Evolutionary conservation across 2,113 vertebrate genomes (phyloP), one percentile per base, ranked within the genome.

Genomic region (Coryphaenoides rupestris): DNA sequence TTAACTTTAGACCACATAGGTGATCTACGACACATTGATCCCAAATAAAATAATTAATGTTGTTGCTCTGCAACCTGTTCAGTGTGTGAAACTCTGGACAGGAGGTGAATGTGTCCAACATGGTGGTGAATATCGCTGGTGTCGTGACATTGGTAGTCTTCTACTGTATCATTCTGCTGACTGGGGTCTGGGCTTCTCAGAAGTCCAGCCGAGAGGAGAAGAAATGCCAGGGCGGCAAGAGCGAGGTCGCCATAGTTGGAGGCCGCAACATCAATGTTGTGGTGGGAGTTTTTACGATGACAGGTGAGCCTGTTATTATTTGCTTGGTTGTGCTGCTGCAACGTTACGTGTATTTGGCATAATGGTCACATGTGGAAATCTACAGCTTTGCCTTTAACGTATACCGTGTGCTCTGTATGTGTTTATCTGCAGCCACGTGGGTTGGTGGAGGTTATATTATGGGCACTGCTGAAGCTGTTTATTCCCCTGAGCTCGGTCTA

Each of bases 381-480:
- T n/a, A n/a, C n/a, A n/a, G n/a, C n/a, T n/a, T n/a, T n/a, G n/a
- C n/a, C n/a, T n/a, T n/a, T n/a, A n/a, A n/a, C n/a, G n/a, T n/a
- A n/a, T n/a, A n/a, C n/a, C n/a, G n/a, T n/a, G n/a, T n/a, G n/a
- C n/a, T n/a, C n/a, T n/a, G n/a, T 66, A 28, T 58, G 12, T 19
- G 66, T 70, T 55, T 65, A 17, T 65, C 77, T 74, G 21, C 55
- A 94, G 92, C 93, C 4, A 91, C 89, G 3, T 92, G 92, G 90
- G 90, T 93, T 52, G 92, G 92, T 75, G 92, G 90, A 75, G 90
- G 86, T 9, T 93, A 90, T 58, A 90, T 93, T 23, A 78, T 91
- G 49, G 90, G 90, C 46, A 92, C 81, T 13, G 89, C 92, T 68
- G 93, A 94, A 81, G 87, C 87, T 0, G 76, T 92, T 68, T 92